Base-by-base conservation (phyloP, 1,140 invertebrate species). In the Lepidostoma basale region DNA sequence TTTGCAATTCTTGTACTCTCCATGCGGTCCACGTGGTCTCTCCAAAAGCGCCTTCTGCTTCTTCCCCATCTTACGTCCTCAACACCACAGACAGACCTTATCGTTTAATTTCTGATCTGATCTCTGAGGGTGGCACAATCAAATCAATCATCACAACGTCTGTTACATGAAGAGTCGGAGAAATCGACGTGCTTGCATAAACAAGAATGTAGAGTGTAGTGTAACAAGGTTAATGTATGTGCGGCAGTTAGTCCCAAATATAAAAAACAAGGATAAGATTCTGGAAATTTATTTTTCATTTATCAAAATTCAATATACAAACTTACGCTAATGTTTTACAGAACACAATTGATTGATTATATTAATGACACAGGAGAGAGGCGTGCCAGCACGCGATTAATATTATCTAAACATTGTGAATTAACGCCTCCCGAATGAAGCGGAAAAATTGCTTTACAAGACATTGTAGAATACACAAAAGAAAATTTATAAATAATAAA, bases 351-450 rank as follows among this genome's bases (percentile, higher is more conserved):
- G 25, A 49, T 49, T 36, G 14, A 36, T 9, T 36, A n/a, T n/a
- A n/a, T n/a, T n/a, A n/a, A 36, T 56, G 33, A 56, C 16, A 56
- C 30, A 56, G 16, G 20, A 6, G 16, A 18, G 22, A 28, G 30
- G 45, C 20, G 36, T 56, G 52, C 52, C 52, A 36, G 52, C 52
- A 56, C 28, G 30, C 52, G 52, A 10, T 30, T 56, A 12, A 56
- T 18, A 33, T 56, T 33, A n/a, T n/a, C n/a, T n/a, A n/a, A 20
- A 56, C 14, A 56, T 47, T 14, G 5, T 22, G 44, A n/a, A n/a
- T n/a, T n/a, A n/a, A n/a, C n/a, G n/a, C n/a, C n/a, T n/a, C n/a
- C n/a, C n/a, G n/a, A n/a, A n/a, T 22, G 20, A 10, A 12, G 44
- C 44, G n/a, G 8, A 9, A 20, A 18, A 22, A 47, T 22, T 22